Base-by-base conservation (phyloP, 2,797 vertebrate species). In the Pogoniulus pusillus region DNA sequence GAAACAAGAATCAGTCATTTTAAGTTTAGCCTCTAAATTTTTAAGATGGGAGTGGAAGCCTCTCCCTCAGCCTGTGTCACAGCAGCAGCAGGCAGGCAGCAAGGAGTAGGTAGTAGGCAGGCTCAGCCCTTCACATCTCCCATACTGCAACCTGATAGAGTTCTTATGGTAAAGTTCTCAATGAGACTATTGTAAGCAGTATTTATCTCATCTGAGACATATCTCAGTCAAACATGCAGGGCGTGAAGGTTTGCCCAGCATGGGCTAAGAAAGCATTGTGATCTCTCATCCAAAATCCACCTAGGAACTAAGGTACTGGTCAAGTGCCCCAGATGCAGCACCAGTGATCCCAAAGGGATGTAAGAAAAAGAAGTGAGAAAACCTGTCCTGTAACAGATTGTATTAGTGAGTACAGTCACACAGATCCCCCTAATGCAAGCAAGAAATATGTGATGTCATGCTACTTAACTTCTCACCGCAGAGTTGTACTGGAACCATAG, bases 161-260 rank as follows among this genome's bases (percentile, higher is more conserved):
- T 2, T 78, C 87, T 58, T 2, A 2, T 75, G 79, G 34, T 93
- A 80, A 39, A 87, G 68, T 8, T 77, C 82, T 39, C 23, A 1
- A 15, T 4, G 68, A 68, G 84, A 3, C 45, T 76, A 82, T 49
- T 60, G 84, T 79, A 91, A 89, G 60, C 64, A 64, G 81, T 1
- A 15, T 84, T 83, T 76, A 87, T 93, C 91, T 87, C 30, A 15
- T 16, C 49, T 4, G 37, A 77, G 85, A 24, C 94, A 87, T 80
- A 5, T 82, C 90, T 74, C 81, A 12, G 58, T 0, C 43, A 69
- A 37, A 47, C 69, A 80, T 1, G 58, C 20, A 7, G 1, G 77
- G 87, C 82, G 91, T 11, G 79, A 77, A 63, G 54, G 23, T 70
- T 9, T 64, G 45, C 29, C 60, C 58, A 22, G 65, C 43, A 27